phyloP scores from a whole-genome alignment of 2,113 vertebrate genomes.

The Sisor rabdophorus region DNA sequence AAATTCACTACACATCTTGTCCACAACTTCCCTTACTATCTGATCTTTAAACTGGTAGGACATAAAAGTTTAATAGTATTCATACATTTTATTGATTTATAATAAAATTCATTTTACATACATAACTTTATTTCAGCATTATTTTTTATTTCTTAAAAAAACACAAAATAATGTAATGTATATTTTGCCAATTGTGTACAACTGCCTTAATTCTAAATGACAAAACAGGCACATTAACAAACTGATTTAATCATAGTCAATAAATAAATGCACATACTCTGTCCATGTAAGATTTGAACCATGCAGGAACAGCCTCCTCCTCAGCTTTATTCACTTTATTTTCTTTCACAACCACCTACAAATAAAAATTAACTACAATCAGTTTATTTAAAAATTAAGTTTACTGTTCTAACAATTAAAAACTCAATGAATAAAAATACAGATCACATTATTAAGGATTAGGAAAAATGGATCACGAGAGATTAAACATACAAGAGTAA shows the following conservation, averaged over 20 bases:
- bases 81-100: background rate
- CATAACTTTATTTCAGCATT: too few species aligned
- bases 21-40: conserved; percentile 91
- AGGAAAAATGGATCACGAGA: background rate
- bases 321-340: conserved; percentile 68
- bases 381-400: background rate
- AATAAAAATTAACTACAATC: background rate
- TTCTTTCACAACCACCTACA: conserved; percentile 66
- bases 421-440: background rate
- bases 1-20: conserved; percentile 87
- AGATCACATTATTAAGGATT: background rate
- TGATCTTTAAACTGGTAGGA: conserved; percentile 86
- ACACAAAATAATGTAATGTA: background rate
- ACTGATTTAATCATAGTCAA: background rate
- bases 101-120: background rate
- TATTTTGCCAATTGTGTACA: background rate
- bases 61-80: background rate
- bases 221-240: background rate
- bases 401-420: background rate
- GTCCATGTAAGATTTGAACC: conserved; percentile 94
- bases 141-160: too few species aligned
- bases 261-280: conserved; percentile 65
- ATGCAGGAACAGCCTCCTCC: conserved; percentile 82
- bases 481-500: background rate
- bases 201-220: background rate